phyloP scores from a whole-genome alignment of 1,140 invertebrate species.

The Tribolium madens region DNA sequence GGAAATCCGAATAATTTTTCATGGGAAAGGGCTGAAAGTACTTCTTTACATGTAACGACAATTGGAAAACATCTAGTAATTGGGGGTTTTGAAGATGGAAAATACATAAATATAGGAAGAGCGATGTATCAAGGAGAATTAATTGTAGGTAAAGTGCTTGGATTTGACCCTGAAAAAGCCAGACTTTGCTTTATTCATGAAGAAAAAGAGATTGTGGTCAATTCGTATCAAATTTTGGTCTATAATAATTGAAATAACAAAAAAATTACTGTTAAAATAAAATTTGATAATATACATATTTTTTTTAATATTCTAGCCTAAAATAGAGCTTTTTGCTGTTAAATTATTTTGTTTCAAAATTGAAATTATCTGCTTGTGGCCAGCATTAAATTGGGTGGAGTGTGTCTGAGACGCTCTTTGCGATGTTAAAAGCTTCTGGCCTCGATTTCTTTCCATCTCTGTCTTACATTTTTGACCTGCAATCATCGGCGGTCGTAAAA shows the following conservation, averaged over 20 bases:
- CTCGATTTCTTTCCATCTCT: neutral
- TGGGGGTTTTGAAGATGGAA: neutral
- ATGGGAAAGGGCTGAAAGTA: neutral
- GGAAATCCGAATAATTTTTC: neutral
- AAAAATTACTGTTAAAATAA: too few species aligned
- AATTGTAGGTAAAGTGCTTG: neutral
- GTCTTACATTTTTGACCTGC: conserved; percentile 1
- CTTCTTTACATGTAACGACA: neutral
- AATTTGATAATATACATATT: too few species aligned
- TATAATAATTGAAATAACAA: neutral
- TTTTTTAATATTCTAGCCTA: too few species aligned
- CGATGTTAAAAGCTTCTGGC: conserved; percentile 7
- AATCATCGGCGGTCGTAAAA: conserved; percentile 24
- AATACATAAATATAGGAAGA: neutral
- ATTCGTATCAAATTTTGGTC: neutral
- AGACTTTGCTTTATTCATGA: neutral
- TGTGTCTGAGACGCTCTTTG: neutral
- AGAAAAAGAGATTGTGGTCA: neutral
- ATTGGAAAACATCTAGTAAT: neutral
- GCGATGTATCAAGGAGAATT: neutral
- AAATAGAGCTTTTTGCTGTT: too few species aligned
- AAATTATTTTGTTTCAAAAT: too few species aligned
- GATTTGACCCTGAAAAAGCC: neutral
- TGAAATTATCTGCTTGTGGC: too few species aligned
- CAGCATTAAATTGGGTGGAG: too few species aligned